Conservation (phyloP, 2,888 invertebrate genomes). For the Orthosia gothica region DNA sequence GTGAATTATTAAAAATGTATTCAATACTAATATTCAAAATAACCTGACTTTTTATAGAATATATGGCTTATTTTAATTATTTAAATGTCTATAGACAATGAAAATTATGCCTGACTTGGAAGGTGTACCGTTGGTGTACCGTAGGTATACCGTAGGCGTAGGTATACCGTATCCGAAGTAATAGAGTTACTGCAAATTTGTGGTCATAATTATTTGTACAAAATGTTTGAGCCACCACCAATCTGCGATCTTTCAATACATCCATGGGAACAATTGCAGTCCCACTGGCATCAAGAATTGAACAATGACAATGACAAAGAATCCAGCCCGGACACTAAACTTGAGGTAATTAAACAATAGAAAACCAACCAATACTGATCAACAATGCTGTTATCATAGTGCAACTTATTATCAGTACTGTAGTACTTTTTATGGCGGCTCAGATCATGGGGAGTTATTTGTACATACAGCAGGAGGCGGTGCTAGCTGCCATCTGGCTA, state of each 20-base stretch:
- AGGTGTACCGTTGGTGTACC: not conserved
- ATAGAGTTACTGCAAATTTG: not conserved
- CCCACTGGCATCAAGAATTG: slow-evolving; percentile 92
- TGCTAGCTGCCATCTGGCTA: too few relatives aligned
- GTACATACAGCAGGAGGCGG: too few relatives aligned
- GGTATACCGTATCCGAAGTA: not conserved
- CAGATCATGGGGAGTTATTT: too few relatives aligned
- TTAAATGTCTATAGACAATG: slow-evolving; percentile 75
- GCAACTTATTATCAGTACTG: not conserved
- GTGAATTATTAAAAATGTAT: slow-evolving; percentile 32
- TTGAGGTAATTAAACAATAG: slow-evolving; percentile 76
- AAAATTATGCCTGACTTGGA: slow-evolving; percentile 81
- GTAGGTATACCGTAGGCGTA: slow-evolving; percentile 58
- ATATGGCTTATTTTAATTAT: slow-evolving; percentile 2
- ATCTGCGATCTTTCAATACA: slow-evolving; percentile 94
- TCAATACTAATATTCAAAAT: slow-evolving; percentile 15
- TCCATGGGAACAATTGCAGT: slow-evolving; percentile 93
- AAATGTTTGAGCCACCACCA: slow-evolving; percentile 91
- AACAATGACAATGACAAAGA: slow-evolving; percentile 87
- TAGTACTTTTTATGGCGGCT: not conserved
- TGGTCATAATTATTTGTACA: slow-evolving; percentile 21
- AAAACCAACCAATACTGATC: not conserved
- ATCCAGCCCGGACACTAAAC: slow-evolving; percentile 82
- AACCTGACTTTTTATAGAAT: slow-evolving; percentile 16
- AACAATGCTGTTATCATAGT: not conserved